phyloP scores from a whole-genome alignment of 2,113 vertebrate species.

The Chionomys nivalis region DNA sequence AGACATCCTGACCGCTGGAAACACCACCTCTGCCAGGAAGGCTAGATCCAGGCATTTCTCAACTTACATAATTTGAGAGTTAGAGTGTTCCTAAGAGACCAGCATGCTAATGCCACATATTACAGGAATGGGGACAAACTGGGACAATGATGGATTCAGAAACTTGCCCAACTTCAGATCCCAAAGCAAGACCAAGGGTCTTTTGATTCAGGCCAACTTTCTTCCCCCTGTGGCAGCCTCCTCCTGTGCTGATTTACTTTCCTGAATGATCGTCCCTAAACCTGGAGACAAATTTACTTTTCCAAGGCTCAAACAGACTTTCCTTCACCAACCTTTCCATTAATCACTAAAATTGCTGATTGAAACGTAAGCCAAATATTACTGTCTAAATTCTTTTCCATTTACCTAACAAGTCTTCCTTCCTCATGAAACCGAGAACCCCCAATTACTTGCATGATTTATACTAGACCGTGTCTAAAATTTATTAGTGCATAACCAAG shows the following conservation, averaged over 20 bases:
- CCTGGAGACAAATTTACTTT: slow-evolving; percentile 26
- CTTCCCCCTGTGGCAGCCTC: background rate
- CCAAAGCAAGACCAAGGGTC: background rate
- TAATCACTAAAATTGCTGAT: slow-evolving; percentile 54
- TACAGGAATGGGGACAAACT: background rate
- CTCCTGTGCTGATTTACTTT: slow-evolving; percentile 39
- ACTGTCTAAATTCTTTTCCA: slow-evolving; percentile 59
- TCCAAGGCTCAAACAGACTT: slow-evolving; percentile 60
- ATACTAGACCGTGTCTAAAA: slow-evolving; percentile 2
- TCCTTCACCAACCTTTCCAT: slow-evolving; percentile 61
- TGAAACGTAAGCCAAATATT: slow-evolving; percentile 37
- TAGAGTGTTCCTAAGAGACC: background rate
- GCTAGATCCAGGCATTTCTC: slow-evolving; percentile 26
- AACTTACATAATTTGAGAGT: slow-evolving; percentile 17
- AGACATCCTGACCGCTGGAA: slow-evolving; percentile 30
- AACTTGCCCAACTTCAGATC: slow-evolving; percentile 15
- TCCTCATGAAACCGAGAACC: background rate
- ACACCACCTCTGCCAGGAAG: background rate
- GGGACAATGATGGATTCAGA: slow-evolving; percentile 4
- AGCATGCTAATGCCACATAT: slow-evolving; percentile 25
- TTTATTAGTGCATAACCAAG: slow-evolving; percentile 34
- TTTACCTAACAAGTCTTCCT: slow-evolving; percentile 45
- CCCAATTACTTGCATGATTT: slow-evolving; percentile 31
- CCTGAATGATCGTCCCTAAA: slow-evolving; percentile 13
- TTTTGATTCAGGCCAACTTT: background rate